These are phyloP conservation scores for Meteorus cinctellus DNA, from an alignment of 2,888 invertebrate species.

Conservation along the genomic window DNA sequence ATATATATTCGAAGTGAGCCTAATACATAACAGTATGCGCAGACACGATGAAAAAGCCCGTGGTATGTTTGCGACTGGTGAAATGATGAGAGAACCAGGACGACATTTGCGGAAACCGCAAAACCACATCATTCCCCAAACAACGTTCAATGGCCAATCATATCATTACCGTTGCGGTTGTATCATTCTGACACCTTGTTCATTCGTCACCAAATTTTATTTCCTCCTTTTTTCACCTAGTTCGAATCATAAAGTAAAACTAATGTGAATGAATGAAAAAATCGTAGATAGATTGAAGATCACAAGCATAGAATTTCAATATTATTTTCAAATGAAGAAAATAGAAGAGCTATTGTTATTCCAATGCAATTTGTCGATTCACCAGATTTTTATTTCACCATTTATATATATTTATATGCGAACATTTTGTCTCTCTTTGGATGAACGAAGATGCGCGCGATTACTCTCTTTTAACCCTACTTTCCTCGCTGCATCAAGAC, in stretches of 20 bases:
- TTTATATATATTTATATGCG: constrained; percentile 2
- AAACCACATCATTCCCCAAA: constrained; percentile 70
- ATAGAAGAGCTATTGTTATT: not conserved
- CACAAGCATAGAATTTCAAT: no score
- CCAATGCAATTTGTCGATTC: not conserved
- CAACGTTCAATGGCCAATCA: constrained; percentile 70
- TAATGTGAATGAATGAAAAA: no score
- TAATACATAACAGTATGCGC: constrained; percentile 17
- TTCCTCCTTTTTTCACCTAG: constrained; percentile 7
- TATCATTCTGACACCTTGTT: constrained; percentile 70
- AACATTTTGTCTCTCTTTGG: constrained; percentile 15
- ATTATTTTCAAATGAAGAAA: no score
- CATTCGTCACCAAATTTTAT: constrained; percentile 60
- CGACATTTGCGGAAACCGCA: constrained; percentile 67
- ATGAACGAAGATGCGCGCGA: not conserved
- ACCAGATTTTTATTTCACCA: not conserved
- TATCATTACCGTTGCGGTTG: constrained; percentile 72
- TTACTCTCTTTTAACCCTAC: not conserved
- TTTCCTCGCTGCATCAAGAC: constrained; percentile 34
- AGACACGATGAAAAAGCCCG: constrained; percentile 39
- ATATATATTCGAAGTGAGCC: not conserved
- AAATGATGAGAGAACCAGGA: constrained; percentile 33
- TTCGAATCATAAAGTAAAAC: no score
- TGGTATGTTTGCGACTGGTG: not conserved
- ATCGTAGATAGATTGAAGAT: no score